phyloP scores from a whole-genome alignment of 2,113 vertebrate genomes.

The Hucho hucho region DNA sequence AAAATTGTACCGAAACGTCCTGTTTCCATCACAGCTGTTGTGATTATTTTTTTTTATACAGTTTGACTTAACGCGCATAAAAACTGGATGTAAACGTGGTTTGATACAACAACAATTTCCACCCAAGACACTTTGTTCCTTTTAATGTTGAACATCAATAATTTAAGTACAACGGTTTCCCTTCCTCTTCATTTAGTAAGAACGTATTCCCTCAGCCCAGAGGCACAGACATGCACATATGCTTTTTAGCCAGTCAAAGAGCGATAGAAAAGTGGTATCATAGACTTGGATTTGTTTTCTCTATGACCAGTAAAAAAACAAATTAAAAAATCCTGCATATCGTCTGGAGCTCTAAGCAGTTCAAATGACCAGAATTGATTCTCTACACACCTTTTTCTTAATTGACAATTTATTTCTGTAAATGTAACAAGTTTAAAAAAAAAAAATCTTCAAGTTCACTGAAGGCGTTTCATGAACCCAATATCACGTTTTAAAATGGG shows the following conservation, averaged over 20 bases:
- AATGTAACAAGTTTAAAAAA: background rate
- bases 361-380: background rate
- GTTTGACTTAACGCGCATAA: no score
- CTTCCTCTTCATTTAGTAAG: background rate
- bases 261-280: background rate
- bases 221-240: background rate
- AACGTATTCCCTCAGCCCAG: background rate
- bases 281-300: background rate
- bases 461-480: slow-evolving; percentile 2
- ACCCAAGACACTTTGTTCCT: slow-evolving; percentile 31
- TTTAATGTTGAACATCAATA: slow-evolving; percentile 16
- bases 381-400: background rate
- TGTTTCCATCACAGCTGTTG: no score
- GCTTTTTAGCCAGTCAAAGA: background rate
- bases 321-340: background rate
- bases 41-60: no score
- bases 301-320: background rate
- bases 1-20: no score
- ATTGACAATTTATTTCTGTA: background rate
- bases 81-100: no score
- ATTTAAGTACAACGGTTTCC: background rate
- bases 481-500: slow-evolving; percentile 26
- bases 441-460: slow-evolving; percentile 6
- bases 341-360: background rate
- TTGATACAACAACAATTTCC: slow-evolving; percentile 6